These are phyloP conservation scores for Brenthis daphne DNA, from an alignment of 2,888 invertebrate species.

Conservation along the genomic window DNA sequence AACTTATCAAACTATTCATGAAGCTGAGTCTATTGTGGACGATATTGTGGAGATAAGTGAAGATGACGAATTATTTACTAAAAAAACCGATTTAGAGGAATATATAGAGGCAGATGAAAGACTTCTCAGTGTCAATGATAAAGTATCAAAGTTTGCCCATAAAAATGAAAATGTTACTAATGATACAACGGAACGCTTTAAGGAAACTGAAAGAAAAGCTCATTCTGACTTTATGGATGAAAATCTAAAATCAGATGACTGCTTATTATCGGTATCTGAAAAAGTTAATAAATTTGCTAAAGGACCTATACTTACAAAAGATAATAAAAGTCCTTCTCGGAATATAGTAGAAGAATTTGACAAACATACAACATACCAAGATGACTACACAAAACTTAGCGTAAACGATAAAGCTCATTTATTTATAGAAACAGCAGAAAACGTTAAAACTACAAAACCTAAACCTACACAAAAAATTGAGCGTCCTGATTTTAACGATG, in stretches of 20 bases:
- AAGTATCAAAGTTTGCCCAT: slow-evolving; percentile 77
- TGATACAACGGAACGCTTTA: slow-evolving; percentile 55
- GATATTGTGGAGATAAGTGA: slow-evolving; percentile 80
- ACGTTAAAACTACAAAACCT: slow-evolving; percentile 67
- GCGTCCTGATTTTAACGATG: slow-evolving; percentile 78
- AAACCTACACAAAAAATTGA: slow-evolving; percentile 67
- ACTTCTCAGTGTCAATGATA: slow-evolving; percentile 81
- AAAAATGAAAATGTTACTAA: slow-evolving; percentile 62
- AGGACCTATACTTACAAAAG: slow-evolving; percentile 62
- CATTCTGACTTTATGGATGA: slow-evolving; percentile 80
- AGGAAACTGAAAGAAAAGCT: slow-evolving; percentile 61
- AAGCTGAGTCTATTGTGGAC: slow-evolving; percentile 84
- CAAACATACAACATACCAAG: slow-evolving; percentile 76
- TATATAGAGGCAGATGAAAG: slow-evolving; percentile 75
- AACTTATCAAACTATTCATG: slow-evolving; percentile 73
- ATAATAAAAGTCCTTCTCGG: slow-evolving; percentile 62
- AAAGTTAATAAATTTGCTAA: slow-evolving; percentile 87
- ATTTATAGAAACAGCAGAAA: slow-evolving; percentile 84
- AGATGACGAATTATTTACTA: slow-evolving; percentile 74
- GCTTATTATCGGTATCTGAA: slow-evolving; percentile 85
- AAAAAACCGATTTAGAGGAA: slow-evolving; percentile 58
- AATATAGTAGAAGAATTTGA: slow-evolving; percentile 77
- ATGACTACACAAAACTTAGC: slow-evolving; percentile 79
- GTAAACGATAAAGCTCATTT: slow-evolving; percentile 86
- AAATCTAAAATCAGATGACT: slow-evolving; percentile 82